Evolutionary conservation across 2,797 vertebrate genomes (phyloP).

Genomic region (Iguana delicatissima): DNA sequence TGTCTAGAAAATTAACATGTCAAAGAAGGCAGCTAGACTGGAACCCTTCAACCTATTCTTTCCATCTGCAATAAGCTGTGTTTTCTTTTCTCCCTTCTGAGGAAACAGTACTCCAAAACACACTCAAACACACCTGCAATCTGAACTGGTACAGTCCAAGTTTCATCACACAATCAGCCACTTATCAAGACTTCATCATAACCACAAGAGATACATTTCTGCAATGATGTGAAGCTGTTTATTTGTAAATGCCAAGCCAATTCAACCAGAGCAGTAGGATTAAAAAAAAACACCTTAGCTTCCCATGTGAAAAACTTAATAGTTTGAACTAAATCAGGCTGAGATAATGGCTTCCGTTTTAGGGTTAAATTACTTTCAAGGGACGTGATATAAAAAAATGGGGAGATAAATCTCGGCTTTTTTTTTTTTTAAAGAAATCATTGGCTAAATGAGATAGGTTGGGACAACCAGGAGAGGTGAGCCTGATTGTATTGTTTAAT

Average conservation of each 20-base stretch:
- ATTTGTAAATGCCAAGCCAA: not conserved
- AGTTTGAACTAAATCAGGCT: constrained; percentile 68
- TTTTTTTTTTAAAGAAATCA: constrained; percentile 51
- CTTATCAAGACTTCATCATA: not conserved
- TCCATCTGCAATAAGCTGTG: not conserved
- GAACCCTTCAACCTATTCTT: not conserved
- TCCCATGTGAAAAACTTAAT: constrained; percentile 63
- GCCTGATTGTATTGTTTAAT: constrained; percentile 25
- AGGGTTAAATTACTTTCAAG: constrained; percentile 70
- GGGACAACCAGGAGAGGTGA: constrained; percentile 40
- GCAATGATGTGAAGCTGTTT: constrained; percentile 57
- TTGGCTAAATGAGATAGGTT: constrained; percentile 54
- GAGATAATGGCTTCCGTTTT: constrained; percentile 68
- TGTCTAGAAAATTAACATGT: not conserved
- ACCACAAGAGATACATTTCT: constrained; percentile 45
- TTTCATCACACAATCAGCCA: not conserved
- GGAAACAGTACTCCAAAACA: not conserved
- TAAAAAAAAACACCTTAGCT: not conserved
- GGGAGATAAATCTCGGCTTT: constrained; percentile 48
- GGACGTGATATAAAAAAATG: constrained; percentile 62
- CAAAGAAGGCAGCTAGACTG: not conserved
- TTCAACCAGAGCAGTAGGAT: not conserved
- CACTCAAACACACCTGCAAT: not conserved
- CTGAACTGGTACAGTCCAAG: not conserved
- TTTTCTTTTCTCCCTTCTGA: not conserved